These are phyloP conservation scores for Trimorus sp. DNA, from an alignment of 2,888 invertebrate genomes.

Conservation along the genomic window DNA sequence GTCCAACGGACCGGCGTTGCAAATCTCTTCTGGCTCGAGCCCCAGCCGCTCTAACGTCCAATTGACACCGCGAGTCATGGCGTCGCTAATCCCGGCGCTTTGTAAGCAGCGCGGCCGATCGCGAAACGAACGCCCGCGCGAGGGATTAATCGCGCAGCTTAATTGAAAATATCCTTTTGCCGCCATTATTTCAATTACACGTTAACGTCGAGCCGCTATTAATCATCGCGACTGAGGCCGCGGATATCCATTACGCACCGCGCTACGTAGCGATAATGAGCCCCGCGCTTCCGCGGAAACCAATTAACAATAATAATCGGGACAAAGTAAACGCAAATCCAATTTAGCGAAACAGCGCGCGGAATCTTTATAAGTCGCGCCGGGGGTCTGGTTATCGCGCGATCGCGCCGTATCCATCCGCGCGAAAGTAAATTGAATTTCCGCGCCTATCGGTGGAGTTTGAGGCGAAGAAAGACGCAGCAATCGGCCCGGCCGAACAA, in stretches of 20 bases:
- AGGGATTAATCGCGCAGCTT: slow-evolving; percentile 4
- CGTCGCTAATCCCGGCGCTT: slow-evolving; percentile 19
- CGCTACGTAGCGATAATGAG: slow-evolving; percentile 24
- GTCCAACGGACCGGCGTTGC: not conserved
- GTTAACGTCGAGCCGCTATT: slow-evolving; percentile 15
- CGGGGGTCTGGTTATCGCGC: slow-evolving; percentile 37
- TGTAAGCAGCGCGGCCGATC: not conserved
- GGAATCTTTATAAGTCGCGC: slow-evolving; percentile 46
- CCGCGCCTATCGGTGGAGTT: slow-evolving; percentile 30
- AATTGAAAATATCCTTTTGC: slow-evolving; percentile 29
- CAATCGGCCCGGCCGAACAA: slow-evolving; percentile 42
- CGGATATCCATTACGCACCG: slow-evolving; percentile 36
- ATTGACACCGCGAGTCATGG: slow-evolving; percentile 7
- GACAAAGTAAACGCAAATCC: slow-evolving; percentile 48
- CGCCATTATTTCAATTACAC: slow-evolving; percentile 43
- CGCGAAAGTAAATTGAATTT: slow-evolving; percentile 51
- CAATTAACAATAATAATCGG: slow-evolving; percentile 31
- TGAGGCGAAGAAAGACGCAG: slow-evolving; percentile 18
- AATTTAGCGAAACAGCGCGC: slow-evolving; percentile 39
- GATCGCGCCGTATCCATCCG: slow-evolving; percentile 49
- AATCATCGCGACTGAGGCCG: slow-evolving; percentile 31
- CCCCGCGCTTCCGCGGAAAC: slow-evolving; percentile 32
- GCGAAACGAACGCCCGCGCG: not conserved
- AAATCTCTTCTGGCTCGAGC: not conserved
- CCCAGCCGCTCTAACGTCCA: slow-evolving; percentile 5